Evolutionary conservation across 1,140 invertebrate genomes (phyloP).

Genomic region (Pollicipes pollicipes): DNA sequence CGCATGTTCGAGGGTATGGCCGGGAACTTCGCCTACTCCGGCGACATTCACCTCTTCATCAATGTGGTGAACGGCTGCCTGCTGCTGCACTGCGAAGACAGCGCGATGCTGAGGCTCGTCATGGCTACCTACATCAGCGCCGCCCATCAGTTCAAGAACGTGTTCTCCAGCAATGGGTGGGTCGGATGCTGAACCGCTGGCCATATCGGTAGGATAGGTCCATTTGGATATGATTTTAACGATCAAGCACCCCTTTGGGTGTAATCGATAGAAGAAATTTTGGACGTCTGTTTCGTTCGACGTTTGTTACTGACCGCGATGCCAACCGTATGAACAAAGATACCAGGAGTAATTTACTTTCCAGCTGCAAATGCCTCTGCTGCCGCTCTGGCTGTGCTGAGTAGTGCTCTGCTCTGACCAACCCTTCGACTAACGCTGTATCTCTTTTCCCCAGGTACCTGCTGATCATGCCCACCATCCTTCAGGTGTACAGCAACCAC

Average conservation of each 20-base stretch:
- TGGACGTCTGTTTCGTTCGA: no score
- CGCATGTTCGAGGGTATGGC: slow-evolving; percentile 98
- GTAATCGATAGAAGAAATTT: no score
- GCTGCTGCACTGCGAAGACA: slow-evolving; percentile 92
- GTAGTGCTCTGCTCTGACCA: no score
- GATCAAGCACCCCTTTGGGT: no score
- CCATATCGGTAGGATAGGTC: slow-evolving; percentile 6
- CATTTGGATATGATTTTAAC: slow-evolving; percentile 3
- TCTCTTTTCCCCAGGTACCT: slow-evolving; percentile 49
- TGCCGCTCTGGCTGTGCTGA: no score
- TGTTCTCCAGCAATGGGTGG: slow-evolving; percentile 91
- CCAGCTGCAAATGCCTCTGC: no score
- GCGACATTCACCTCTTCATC: slow-evolving; percentile 90
- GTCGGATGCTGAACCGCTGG: neutral
- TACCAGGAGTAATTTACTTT: no score
- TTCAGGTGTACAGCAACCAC: slow-evolving; percentile 93
- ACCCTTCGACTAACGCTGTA: no score
- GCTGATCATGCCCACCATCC: slow-evolving; percentile 88
- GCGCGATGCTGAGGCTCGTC: slow-evolving; percentile 71
- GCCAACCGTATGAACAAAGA: no score
- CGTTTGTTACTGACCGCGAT: no score
- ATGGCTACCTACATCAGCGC: slow-evolving; percentile 95
- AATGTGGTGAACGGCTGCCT: slow-evolving; percentile 91
- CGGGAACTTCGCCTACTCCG: slow-evolving; percentile 91
- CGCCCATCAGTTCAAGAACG: slow-evolving; percentile 95